Conservation (phyloP, 2,113 vertebrate genomes). For the Sylvietta virens region DNA sequence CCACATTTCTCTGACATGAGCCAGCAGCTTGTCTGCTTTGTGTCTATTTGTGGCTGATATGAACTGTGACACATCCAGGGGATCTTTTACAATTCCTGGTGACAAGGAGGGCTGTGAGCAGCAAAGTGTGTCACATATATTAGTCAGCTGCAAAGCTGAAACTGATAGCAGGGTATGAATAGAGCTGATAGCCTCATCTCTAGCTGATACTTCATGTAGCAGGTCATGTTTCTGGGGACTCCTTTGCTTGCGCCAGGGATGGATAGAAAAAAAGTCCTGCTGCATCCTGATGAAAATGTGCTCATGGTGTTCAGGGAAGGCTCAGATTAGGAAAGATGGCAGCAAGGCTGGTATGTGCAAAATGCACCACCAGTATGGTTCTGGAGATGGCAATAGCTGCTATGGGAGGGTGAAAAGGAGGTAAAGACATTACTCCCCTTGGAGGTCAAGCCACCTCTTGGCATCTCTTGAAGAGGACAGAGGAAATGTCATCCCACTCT, state of each 20-base stretch:
- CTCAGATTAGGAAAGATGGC: neutral
- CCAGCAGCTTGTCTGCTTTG: neutral
- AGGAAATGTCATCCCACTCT: neutral
- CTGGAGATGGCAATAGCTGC: neutral
- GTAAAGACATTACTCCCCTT: neutral
- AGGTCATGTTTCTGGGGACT: neutral
- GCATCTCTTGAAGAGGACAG: neutral
- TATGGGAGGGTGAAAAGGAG: neutral
- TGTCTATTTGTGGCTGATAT: neutral
- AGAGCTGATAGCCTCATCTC: neutral
- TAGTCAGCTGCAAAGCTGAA: neutral
- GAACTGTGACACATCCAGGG: neutral
- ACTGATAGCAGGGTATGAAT: neutral
- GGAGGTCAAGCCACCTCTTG: neutral
- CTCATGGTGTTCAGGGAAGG: neutral
- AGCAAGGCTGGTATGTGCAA: neutral
- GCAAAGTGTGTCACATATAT: neutral
- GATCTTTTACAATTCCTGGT: neutral
- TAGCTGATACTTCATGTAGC: neutral
- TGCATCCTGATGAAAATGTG: neutral
- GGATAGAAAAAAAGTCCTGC: neutral
- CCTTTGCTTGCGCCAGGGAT: neutral
- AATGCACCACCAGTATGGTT: neutral
- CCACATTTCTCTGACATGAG: neutral
- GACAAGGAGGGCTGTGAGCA: neutral